Evolutionary conservation across 2,888 invertebrate species (phyloP), one percentile per base, ranked within the genome.

Genomic region (Celastrina argiolus): DNA sequence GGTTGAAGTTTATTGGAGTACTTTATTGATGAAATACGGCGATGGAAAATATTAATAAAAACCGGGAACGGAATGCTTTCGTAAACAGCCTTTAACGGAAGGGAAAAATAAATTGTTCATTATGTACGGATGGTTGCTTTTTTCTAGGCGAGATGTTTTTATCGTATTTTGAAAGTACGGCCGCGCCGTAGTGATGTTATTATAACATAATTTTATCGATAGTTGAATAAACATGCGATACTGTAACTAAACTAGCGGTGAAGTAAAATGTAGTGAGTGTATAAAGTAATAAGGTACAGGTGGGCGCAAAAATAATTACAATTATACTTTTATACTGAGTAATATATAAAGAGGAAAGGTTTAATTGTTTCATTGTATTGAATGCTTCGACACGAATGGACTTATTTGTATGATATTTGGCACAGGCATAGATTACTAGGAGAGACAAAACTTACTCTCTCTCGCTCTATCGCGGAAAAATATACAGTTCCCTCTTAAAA

Each of bases 111-210:
- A 61, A 61, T 61, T 61, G 61, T 61, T 61, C 61, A 61, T 61
- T 61, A 61, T 61, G 61, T 61, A 22, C 61, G 61, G 61, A 61
- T 61, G 61, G 36, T 22, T 39, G 61, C 16, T 61, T 59, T 59
- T 59, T 59, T 61, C 61, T 61, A 61, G 59, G 39, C 61, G 61
- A 61, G 61, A 61, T 61, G 61, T 61, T 61, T 61, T 61, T 61
- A 61, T 61, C 61, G 61, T 61, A 61, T 61, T 61, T 36, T 39
- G 61, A 61, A 59, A 59, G 61, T 61, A 36, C 18, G 36, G 59
- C 42, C 42, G 6, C 18, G 18, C 42, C 31, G 59, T 34, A 59
- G 59, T 59, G 59, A 59, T 16, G 59, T 18, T 59, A 59, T 59
- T 34, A 59, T 59, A 31, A 34, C 34, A 34, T 59, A 59, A 31